Base-by-base conservation (phyloP, 2,888 invertebrate genomes). In the Drosophila anomelani region DNA sequence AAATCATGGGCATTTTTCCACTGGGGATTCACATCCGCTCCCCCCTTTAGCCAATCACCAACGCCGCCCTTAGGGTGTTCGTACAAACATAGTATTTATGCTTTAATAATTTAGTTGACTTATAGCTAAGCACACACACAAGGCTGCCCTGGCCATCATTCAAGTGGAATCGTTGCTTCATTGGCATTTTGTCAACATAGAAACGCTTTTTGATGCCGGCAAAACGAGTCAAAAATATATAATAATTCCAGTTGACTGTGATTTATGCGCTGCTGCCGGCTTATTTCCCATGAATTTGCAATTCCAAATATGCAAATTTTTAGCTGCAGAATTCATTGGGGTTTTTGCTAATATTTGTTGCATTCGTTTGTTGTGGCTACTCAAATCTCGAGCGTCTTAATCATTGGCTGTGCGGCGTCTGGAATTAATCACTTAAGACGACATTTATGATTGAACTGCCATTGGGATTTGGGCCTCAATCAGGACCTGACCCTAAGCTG, bases 61-160 rank as follows among this genome's bases (percentile, higher is more conserved):
- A 32, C 39, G 38, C 38, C 20, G 23, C 51, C 32, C n/a, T 23
- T 23, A 3, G 58, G n/a, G 23, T 10, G 39, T 17, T 15, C 13
- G 62, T 34, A 17, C 15, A 51, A 46, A 53, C 15, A 44, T 53
- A 26, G 26, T 26, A 53, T 53, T 53, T 53, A 34, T 55, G 54
- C 60, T 60, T 59, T 60, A 72, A 74, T 73, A 73, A 66, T 73
- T 75, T 55, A 44, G 75, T 73, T 53, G 66, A 74, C 72, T 73
- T 74, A 58, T 74, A 13, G 72, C 74, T 63, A 43, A 70, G 54
- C 59, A 70, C 57, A 67, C 36, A 61, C 41, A 41, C 51, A 51
- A 20, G 51, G 51, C 15, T 34, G 32, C n/a, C 17, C 39, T 61
- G 74, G 54, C 62, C 61, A 71, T 61, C 73, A 71, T 49, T 74